Evolutionary conservation across 2,797 vertebrate genomes (phyloP).

Genomic region (Hyperoplus lanceolatus): DNA sequence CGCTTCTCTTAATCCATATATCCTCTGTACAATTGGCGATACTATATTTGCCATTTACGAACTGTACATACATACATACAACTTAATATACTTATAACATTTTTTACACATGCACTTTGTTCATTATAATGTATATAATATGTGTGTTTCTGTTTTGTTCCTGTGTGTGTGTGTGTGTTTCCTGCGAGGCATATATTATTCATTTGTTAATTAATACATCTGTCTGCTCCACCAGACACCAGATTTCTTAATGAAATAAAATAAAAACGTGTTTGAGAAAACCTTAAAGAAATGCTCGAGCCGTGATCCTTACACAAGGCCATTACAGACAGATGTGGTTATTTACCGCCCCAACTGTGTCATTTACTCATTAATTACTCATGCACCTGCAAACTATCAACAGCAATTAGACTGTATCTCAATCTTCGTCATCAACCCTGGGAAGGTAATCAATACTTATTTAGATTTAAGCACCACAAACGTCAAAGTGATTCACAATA

Average conservation of each 20-base stretch:
- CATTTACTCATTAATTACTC: constrained; percentile 43
- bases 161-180: no score
- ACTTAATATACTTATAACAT: no score
- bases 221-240: constrained; percentile 15
- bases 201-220: constrained; percentile 17
- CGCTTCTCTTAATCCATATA: no score
- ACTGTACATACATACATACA: no score
- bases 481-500: background rate
- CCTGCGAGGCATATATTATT: no score
- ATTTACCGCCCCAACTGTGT: constrained; percentile 25
- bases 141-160: background rate
- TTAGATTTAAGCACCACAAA: constrained; percentile 8
- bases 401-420: constrained; percentile 17
- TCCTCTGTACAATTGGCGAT: no score
- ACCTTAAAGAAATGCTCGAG: background rate
- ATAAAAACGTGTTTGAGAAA: constrained; percentile 4
- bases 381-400: constrained; percentile 41
- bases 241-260: background rate
- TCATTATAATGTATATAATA: background rate
- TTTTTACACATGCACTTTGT: background rate
- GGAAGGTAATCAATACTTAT: constrained; percentile 24
- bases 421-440: constrained; percentile 23
- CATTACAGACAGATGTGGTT: constrained; percentile 11
- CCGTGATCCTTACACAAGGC: background rate
- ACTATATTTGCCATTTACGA: no score